Percentiles rank a stretch among this genome's conserved stretches.
Evolutionary conservation across 2,113 vertebrate genomes (phyloP).

Genomic region (Xenus cinereus): DNA sequence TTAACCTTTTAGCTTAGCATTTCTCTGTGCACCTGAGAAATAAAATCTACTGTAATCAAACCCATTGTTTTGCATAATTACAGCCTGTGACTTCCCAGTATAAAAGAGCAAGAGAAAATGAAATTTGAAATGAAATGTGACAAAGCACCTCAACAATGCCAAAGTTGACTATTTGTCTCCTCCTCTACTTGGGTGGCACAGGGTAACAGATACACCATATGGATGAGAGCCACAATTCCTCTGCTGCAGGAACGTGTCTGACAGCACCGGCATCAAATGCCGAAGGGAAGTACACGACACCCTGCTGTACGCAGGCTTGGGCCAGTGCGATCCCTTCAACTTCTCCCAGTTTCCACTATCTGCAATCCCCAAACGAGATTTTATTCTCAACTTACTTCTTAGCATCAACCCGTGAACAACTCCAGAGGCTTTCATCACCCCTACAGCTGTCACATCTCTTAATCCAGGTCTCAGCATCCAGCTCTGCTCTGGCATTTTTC

Average conservation of each 20-base stretch:
- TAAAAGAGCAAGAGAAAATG: background rate
- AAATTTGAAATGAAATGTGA: background rate
- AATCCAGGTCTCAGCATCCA: background rate
- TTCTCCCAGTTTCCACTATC: background rate
- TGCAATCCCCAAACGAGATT: background rate
- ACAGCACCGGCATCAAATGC: background rate
- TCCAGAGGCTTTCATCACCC: background rate
- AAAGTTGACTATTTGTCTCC: background rate
- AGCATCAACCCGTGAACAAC: background rate
- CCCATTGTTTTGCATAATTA: background rate
- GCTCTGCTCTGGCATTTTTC: background rate
- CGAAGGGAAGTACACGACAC: background rate
- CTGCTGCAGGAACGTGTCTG: background rate
- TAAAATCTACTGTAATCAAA: background rate
- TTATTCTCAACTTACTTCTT: background rate
- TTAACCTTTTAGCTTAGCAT: background rate
- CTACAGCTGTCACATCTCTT: background rate
- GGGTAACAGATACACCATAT: fast-evolving
- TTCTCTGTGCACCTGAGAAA: background rate
- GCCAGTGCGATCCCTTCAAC: background rate
- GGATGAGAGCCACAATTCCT: background rate
- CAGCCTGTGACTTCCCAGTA: background rate
- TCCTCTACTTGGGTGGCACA: background rate
- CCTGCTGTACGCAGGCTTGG: fast-evolving
- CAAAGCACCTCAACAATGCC: background rate